These are phyloP conservation scores for Cirrhinus molitorella DNA, from an alignment of 2,797 vertebrate genomes.

Conservation along the genomic window DNA sequence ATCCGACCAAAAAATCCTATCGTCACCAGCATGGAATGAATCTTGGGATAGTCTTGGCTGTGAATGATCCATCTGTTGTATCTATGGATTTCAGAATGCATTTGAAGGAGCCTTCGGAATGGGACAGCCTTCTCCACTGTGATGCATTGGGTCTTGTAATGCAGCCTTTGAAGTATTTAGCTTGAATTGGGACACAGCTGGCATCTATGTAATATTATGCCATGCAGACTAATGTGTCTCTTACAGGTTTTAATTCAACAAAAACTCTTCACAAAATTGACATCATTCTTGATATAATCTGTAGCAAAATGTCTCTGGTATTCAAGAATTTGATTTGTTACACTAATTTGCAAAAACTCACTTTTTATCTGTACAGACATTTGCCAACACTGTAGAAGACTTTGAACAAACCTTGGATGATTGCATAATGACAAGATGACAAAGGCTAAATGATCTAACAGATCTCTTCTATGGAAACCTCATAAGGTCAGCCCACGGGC, in stretches of 20 bases:
- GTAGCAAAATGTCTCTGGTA: background rate
- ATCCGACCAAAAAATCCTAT: too few relatives aligned
- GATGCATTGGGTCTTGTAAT: background rate
- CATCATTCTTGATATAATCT: background rate
- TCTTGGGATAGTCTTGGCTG: too few relatives aligned
- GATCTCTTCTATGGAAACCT: constrained; percentile 53
- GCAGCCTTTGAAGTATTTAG: background rate
- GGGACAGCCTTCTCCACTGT: background rate
- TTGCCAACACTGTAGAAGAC: background rate
- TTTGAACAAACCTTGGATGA: constrained; percentile 32
- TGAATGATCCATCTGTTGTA: too few relatives aligned
- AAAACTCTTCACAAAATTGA: background rate
- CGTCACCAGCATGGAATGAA: too few relatives aligned
- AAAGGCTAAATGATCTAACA: constrained; percentile 63
- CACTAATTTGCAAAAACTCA: background rate
- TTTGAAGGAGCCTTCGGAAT: too few relatives aligned
- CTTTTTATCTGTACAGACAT: constrained; percentile 9
- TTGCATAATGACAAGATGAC: constrained; percentile 29
- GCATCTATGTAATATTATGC: background rate
- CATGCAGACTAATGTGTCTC: background rate
- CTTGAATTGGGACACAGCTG: background rate
- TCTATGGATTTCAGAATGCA: too few relatives aligned
- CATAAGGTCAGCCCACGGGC: constrained; percentile 24
- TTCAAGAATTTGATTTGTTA: background rate
- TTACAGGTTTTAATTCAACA: background rate